phyloP scores from a whole-genome alignment of 2,797 vertebrate species.

The Triplophysa bombifrons region DNA sequence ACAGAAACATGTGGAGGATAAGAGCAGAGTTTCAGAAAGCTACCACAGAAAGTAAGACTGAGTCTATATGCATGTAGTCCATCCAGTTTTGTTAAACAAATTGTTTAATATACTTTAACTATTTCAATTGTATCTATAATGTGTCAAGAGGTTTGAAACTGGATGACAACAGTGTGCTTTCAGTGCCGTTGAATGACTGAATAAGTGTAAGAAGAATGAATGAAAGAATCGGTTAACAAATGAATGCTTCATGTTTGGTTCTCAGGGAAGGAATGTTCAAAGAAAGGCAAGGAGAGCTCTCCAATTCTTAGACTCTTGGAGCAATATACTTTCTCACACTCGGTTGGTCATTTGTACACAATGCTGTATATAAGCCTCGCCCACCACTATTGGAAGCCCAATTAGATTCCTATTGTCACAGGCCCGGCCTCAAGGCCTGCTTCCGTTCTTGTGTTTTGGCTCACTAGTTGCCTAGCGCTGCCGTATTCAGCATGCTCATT shows the following conservation, averaged over 20 bases:
- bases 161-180: not conserved
- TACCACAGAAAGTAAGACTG: constrained; percentile 37
- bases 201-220: not conserved
- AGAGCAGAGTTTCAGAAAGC: constrained; percentile 43
- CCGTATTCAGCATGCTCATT: constrained; percentile 70
- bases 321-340: constrained; percentile 65
- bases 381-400: constrained; percentile 68
- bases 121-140: not conserved
- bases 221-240: constrained; percentile 17
- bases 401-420: constrained; percentile 66
- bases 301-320: constrained; percentile 60
- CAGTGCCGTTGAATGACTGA: not conserved
- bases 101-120: not conserved
- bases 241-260: constrained; percentile 5
- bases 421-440: constrained; percentile 61
- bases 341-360: constrained; percentile 62
- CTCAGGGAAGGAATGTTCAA: constrained; percentile 48
- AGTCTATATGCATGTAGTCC: not conserved
- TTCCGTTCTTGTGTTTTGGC: constrained; percentile 66
- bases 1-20: constrained; percentile 32
- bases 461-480: constrained; percentile 70
- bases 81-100: not conserved
- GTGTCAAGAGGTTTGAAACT: not conserved
- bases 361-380: constrained; percentile 55
- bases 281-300: constrained; percentile 35